Conservation (phyloP, 2,113 vertebrate genomes). For the Nothoprocta pentlandii region DNA sequence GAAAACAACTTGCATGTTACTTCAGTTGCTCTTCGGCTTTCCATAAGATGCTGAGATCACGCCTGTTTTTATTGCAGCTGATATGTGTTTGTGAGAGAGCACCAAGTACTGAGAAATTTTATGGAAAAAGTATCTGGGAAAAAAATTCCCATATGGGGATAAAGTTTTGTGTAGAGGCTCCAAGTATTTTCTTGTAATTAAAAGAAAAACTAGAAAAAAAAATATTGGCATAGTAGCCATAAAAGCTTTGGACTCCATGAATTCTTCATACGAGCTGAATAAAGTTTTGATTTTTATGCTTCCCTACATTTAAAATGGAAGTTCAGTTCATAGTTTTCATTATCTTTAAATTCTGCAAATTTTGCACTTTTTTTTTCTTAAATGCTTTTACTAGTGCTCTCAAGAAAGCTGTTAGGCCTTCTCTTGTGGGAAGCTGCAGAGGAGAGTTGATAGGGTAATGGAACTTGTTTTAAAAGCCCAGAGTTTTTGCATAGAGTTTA, state of each 20-base stretch:
- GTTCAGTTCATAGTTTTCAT: background rate
- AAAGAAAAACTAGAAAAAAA: background rate
- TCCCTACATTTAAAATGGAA: background rate
- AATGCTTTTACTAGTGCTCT: background rate
- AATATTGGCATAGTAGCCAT: background rate
- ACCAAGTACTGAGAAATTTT: background rate
- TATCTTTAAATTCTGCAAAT: background rate
- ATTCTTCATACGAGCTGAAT: background rate
- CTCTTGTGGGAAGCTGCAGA: background rate
- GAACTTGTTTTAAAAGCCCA: background rate
- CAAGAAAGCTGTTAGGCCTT: background rate
- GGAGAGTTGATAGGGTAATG: background rate
- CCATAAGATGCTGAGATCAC: conserved; percentile 18
- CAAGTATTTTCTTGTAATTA: background rate
- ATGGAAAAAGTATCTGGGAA: background rate
- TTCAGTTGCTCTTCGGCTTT: background rate
- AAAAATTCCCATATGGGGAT: background rate
- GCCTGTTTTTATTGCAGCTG: conserved; percentile 26
- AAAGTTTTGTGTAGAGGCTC: background rate
- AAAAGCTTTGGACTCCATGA: background rate
- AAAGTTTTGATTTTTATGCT: background rate
- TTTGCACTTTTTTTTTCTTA: background rate
- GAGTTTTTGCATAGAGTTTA: background rate
- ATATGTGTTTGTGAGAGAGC: background rate
- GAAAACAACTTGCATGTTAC: conserved; percentile 34